Evolutionary conservation across 2,888 invertebrate species (phyloP), one percentile per base, ranked within the genome.

Genomic region (Eilema sororculum): DNA sequence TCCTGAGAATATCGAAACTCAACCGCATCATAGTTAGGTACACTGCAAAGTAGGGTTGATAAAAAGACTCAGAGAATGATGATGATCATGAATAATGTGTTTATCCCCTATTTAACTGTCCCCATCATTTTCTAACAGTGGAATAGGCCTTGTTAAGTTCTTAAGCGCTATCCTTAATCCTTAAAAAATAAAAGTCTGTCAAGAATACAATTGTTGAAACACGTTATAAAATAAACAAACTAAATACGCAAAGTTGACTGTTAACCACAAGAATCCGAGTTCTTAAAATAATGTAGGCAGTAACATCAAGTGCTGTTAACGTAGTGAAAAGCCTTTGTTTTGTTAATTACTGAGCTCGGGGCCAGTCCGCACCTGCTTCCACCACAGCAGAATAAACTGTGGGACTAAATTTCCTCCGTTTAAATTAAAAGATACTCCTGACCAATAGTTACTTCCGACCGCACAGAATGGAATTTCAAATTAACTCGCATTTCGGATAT

Each of bases 271-370:
- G 85, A 87, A 87, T 87, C 83, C 80, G 77, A 82, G 83, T 87
- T 87, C 86, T 90, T 88, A 87, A 87, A 89, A 89, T 90, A 89
- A 90, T 87, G 86, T 85, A 87, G 86, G 85, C 86, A 87, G 88
- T 87, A 87, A 84, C 89, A 89, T 89, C 87, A 87, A 90, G 90
- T 89, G 87, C 88, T 89, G 87, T 88, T 90, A 88, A 89, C 88
- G 89, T 86, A 85, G 88, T 87, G 90, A 89, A 90, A 90, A 88
- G 89, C 89, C 89, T 91, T 92, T 92, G 92, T 92, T 91, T 91
- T 91, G 91, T 92, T 93, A 93, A 92, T 92, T 93, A 92, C 91
- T 86, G 87, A 84, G 87, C 87, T 86, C 85, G 84, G 82, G 87
- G 86, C 88, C 84, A 84, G 85, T 84, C 88, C 86, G 90, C 91